A percentile compares a stretch with the other conserved stretches of the same genome.
These are phyloP conservation scores for Hemiprocne comata DNA, from an alignment of 2,113 vertebrate species.

Conservation along the genomic window DNA sequence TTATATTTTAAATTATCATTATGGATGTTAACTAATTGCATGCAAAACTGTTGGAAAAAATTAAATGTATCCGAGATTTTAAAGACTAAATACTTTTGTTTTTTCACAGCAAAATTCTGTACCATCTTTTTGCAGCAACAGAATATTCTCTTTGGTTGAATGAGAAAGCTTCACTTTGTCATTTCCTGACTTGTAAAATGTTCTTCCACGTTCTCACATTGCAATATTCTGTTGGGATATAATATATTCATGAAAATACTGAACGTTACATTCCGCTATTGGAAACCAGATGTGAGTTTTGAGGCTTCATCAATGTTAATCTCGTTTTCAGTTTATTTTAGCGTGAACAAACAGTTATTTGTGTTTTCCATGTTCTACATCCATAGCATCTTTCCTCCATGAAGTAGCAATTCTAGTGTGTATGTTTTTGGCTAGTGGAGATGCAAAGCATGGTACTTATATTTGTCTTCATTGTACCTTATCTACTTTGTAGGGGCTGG, in stretches of 20 bases:
- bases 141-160: background rate
- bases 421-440: background rate
- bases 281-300: background rate
- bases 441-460: background rate
- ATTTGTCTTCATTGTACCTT: background rate
- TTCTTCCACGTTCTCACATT: background rate
- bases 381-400: background rate
- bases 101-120: background rate
- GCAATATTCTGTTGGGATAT: background rate
- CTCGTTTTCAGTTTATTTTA: background rate
- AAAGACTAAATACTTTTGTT: background rate
- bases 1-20: background rate
- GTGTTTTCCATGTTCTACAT: background rate
- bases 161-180: background rate
- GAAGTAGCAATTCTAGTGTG: background rate
- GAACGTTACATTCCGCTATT: background rate
- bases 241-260: background rate
- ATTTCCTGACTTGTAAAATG: background rate
- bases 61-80: background rate
- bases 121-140: background rate
- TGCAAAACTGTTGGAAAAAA: background rate
- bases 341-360: background rate
- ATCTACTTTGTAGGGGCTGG: background rate
- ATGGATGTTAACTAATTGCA: background rate
- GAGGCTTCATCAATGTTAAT: background rate